Evolutionary conservation across 2,113 vertebrate species (phyloP).

Genomic region (Coregonus clupeaformis): DNA sequence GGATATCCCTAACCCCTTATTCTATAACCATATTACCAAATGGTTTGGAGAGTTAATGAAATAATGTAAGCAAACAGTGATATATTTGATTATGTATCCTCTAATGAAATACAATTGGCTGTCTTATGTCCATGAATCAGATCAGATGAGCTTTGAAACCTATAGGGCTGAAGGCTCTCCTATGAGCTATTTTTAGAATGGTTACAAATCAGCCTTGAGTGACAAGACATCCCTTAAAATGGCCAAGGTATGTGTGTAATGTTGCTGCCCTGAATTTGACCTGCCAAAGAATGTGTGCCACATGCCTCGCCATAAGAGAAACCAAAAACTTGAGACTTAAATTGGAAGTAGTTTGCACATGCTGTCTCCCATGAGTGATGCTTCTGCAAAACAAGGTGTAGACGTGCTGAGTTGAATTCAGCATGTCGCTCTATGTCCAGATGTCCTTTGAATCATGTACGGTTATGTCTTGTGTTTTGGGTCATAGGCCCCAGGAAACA

Average conservation of each 20-base stretch:
- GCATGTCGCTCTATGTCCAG: slow-evolving; percentile 46
- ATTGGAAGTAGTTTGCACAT: neutral
- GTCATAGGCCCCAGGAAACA: slow-evolving; percentile 17
- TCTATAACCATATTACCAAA: no score
- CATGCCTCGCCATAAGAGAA: neutral
- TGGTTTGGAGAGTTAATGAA: no score
- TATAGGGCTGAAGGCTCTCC: slow-evolving; percentile 30
- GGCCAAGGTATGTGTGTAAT: slow-evolving; percentile 5
- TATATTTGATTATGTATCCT: no score
- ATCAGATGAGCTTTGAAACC: slow-evolving; percentile 40
- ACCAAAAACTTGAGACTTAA: slow-evolving; percentile 19
- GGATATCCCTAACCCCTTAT: no score
- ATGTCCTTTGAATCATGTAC: slow-evolving; percentile 62
- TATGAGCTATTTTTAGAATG: slow-evolving; percentile 49
- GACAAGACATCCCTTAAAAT: slow-evolving; percentile 28
- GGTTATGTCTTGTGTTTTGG: slow-evolving; percentile 42
- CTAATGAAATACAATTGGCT: no score
- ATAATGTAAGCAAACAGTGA: no score
- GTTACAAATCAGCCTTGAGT: slow-evolving; percentile 51
- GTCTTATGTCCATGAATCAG: neutral
- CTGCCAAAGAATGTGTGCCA: slow-evolving; percentile 14
- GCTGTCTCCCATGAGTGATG: slow-evolving; percentile 10
- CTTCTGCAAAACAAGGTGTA: slow-evolving; percentile 53
- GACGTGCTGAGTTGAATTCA: slow-evolving; percentile 43
- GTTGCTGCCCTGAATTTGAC: slow-evolving; percentile 8